phyloP scores from a whole-genome alignment of 2,888 invertebrate species.

The Copidosoma aretas region DNA sequence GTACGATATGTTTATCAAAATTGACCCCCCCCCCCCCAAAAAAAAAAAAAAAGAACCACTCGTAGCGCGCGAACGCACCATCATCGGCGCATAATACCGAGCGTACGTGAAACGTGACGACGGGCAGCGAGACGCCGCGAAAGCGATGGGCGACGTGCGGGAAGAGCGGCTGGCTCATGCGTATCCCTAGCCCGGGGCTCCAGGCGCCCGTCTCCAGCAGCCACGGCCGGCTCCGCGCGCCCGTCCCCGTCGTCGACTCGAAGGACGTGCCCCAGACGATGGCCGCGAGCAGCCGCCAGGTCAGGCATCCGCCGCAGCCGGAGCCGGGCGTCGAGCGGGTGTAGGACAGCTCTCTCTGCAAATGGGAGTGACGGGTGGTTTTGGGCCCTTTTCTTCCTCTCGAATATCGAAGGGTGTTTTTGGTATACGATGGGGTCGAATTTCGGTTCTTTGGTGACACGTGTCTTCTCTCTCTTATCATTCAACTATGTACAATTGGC shows the following conservation, averaged over 20 bases:
- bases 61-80: too few relatives aligned
- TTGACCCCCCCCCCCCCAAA: too few relatives aligned
- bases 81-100: too few relatives aligned
- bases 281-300: constrained; percentile 65
- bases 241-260: constrained; percentile 36
- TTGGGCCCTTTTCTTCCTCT: too few relatives aligned
- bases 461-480: too few relatives aligned
- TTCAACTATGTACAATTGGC: too few relatives aligned
- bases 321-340: neutral
- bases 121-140: constrained; percentile 74
- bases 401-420: too few relatives aligned
- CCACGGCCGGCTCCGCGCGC: neutral
- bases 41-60: too few relatives aligned
- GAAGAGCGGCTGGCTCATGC: constrained; percentile 75
- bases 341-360: constrained; percentile 21
- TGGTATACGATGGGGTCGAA: too few relatives aligned
- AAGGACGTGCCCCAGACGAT: constrained; percentile 69
- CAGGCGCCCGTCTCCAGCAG: constrained; percentile 70
- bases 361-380: too few relatives aligned
- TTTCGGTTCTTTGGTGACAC: too few relatives aligned
- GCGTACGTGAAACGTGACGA: constrained; percentile 80
- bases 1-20: too few relatives aligned
- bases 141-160: constrained; percentile 83
- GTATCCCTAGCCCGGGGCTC: constrained; percentile 75
- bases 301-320: constrained; percentile 53